A percentile compares a stretch with the other conserved stretches of the same genome.
Evolutionary conservation across 1,140 invertebrate genomes (phyloP).

Genomic region (Trachelipus rathkii): DNA sequence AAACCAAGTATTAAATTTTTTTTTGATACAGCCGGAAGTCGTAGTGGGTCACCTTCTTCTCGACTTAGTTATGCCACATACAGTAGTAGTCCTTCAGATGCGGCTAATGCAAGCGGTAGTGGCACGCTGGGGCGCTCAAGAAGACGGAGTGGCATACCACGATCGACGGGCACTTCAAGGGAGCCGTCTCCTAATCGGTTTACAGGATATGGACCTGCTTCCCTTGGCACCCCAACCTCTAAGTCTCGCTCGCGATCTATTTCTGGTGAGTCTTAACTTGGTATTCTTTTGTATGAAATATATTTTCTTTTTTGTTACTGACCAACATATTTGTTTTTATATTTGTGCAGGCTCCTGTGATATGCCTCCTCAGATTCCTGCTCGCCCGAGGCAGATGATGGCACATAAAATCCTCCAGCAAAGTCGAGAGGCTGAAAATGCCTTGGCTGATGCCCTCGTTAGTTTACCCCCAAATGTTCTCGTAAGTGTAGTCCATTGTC

Average conservation of each 20-base stretch:
- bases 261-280: slow-evolving; percentile 33
- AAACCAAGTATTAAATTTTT: not conserved
- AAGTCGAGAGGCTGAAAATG: slow-evolving; percentile 80
- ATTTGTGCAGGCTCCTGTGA: slow-evolving; percentile 32
- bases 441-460: slow-evolving; percentile 70
- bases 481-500: not conserved
- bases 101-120: slow-evolving; percentile 44
- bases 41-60: slow-evolving; percentile 81
- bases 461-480: slow-evolving; percentile 46
- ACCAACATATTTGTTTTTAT: not conserved
- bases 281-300: not conserved
- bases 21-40: slow-evolving; percentile 63
- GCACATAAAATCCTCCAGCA: slow-evolving; percentile 79
- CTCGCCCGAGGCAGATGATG: slow-evolving; percentile 59
- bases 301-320: not conserved
- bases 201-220: slow-evolving; percentile 24
- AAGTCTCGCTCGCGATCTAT: slow-evolving; percentile 39
- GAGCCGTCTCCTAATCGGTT: slow-evolving; percentile 56
- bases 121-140: slow-evolving; percentile 46
- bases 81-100: slow-evolving; percentile 50
- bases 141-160: slow-evolving; percentile 62
- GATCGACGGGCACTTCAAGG: slow-evolving; percentile 57
- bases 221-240: slow-evolving; percentile 22
- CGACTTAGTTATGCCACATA: slow-evolving; percentile 68
- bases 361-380: slow-evolving; percentile 47